Conservation (phyloP, 2,888 invertebrate species). For the Mimumesa dahlbomi region DNA sequence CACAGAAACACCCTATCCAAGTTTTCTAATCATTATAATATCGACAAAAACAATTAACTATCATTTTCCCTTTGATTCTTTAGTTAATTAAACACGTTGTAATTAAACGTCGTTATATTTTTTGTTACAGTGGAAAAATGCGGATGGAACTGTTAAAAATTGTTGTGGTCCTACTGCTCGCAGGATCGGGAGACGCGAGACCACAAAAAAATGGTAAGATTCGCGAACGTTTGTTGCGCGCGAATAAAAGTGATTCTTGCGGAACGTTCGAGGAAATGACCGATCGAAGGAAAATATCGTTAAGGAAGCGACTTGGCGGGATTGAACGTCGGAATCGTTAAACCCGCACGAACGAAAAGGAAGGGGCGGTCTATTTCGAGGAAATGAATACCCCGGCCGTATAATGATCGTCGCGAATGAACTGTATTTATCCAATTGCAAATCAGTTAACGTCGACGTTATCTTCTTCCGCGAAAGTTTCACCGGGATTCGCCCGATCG, state of each 20-base stretch:
- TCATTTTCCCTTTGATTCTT: background rate
- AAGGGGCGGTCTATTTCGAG: conserved; percentile 6
- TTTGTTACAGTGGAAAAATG: conserved; percentile 76
- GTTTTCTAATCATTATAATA: no score
- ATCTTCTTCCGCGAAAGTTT: conserved; percentile 38
- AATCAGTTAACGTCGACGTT: conserved; percentile 22
- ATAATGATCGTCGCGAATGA: conserved; percentile 8
- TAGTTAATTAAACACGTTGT: background rate
- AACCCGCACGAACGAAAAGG: conserved; percentile 12
- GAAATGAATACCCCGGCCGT: conserved; percentile 15
- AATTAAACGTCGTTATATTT: background rate
- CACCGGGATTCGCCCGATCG: background rate
- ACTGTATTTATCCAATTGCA: conserved; percentile 21
- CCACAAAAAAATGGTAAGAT: conserved; percentile 74
- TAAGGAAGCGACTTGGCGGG: conserved; percentile 19
- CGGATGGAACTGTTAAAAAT: conserved; percentile 69
- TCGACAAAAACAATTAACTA: background rate
- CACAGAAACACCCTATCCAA: no score
- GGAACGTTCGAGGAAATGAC: background rate
- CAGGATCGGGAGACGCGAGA: conserved; percentile 71
- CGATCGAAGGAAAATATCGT: background rate
- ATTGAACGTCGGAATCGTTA: background rate
- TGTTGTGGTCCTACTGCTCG: conserved; percentile 70
- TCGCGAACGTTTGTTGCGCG: no score
- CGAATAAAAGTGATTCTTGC: background rate